These are phyloP conservation scores for Podarcis muralis DNA, from an alignment of 2,113 vertebrate species.

Conservation along the genomic window DNA sequence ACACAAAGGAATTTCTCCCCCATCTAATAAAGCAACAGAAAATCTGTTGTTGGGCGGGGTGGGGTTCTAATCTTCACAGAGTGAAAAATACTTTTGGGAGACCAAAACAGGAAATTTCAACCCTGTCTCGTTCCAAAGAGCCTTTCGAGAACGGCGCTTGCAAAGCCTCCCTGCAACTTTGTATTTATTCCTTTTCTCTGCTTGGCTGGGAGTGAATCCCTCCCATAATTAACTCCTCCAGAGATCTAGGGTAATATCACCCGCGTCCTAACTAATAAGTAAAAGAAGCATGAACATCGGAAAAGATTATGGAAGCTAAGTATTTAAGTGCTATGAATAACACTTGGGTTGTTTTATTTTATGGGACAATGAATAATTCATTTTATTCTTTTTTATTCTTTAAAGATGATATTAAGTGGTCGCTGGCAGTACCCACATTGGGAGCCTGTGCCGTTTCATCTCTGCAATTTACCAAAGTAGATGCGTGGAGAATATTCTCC, in stretches of 20 bases:
- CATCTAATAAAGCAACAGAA: no score
- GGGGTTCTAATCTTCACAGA: no score
- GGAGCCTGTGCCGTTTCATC: background rate
- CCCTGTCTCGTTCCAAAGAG: background rate
- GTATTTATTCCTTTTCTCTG: background rate
- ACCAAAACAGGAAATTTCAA: no score
- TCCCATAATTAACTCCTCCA: background rate
- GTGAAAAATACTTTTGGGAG: no score
- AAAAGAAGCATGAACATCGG: conserved; percentile 7
- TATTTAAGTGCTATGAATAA: conserved; percentile 26
- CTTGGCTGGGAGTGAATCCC: conserved; percentile 1
- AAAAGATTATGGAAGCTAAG: conserved; percentile 15
- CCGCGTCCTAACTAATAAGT: conserved; percentile 21
- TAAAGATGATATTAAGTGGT: conserved; percentile 17
- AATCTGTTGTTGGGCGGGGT: no score
- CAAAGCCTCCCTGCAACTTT: background rate
- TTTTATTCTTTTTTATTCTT: conserved; percentile 30
- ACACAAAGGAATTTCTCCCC: no score
- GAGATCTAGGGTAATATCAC: background rate
- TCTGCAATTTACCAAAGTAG: conserved; percentile 15
- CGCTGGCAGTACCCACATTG: background rate
- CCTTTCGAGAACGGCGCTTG: background rate
- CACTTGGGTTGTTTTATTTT: conserved; percentile 4
- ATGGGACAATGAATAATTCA: conserved; percentile 19
- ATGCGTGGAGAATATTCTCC: conserved; percentile 10